Percentiles rank a stretch among this genome's conserved stretches.
These are phyloP conservation scores for Drosophila hamatofila DNA, from an alignment of 2,888 invertebrate species.

Conservation along the genomic window DNA sequence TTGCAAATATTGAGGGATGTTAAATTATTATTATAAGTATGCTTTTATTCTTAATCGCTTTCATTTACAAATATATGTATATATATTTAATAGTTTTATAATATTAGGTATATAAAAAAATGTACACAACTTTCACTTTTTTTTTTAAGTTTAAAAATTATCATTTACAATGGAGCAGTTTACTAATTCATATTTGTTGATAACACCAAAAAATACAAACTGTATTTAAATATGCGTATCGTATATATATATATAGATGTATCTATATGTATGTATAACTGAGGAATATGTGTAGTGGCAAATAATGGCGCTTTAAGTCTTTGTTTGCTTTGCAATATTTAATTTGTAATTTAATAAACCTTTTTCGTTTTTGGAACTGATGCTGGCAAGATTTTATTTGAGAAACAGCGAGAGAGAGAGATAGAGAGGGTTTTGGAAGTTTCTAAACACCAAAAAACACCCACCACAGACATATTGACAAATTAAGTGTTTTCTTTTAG, in stretches of 20 bases:
- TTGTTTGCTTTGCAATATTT: constrained; percentile 62
- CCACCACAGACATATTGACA: constrained; percentile 42
- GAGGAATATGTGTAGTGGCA: constrained; percentile 61
- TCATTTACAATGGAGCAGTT: constrained; percentile 39
- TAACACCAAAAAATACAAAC: constrained; percentile 37
- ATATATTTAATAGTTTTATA: constrained; percentile 21
- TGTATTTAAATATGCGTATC: constrained; percentile 22
- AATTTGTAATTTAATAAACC: constrained; percentile 9
- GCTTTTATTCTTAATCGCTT: constrained; percentile 75
- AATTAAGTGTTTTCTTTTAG: constrained; percentile 18
- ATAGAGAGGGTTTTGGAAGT: constrained; percentile 15
- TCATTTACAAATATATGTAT: constrained; percentile 50
- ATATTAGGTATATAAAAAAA: constrained; percentile 52
- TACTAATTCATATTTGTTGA: constrained; percentile 34
- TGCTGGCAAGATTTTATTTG: constrained; percentile 72
- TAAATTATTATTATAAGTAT: constrained; percentile 45
- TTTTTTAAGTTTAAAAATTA: constrained; percentile 13
- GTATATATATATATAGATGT: constrained; percentile 24
- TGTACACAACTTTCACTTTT: constrained; percentile 59
- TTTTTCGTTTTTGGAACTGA: constrained; percentile 32
- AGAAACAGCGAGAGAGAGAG: constrained; percentile 33
- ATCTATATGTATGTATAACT: constrained; percentile 40
- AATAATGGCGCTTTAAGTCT: constrained; percentile 75
- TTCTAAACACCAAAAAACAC: constrained; percentile 55
- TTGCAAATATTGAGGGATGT: background rate